A percentile compares a stretch with the other conserved stretches of the same genome.
Evolutionary conservation across 2,888 invertebrate species (phyloP).

Genomic region (Ennomos fuscantarius): DNA sequence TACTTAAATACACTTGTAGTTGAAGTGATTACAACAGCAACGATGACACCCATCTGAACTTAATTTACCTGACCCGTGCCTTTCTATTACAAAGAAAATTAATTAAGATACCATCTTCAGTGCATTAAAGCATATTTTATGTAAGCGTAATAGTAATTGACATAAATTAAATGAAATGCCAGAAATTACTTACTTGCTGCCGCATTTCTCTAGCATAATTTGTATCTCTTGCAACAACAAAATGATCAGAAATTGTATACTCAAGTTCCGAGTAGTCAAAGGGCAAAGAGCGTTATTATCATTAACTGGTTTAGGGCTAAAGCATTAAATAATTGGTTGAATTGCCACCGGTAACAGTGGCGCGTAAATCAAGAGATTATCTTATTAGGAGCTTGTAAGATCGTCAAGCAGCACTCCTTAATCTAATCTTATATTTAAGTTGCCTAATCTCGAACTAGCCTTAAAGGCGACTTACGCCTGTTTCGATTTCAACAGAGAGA

Average conservation of each 20-base stretch:
- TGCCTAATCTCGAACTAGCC: slow-evolving; percentile 49
- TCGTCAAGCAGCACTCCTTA: slow-evolving; percentile 38
- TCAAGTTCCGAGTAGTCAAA: slow-evolving; percentile 30
- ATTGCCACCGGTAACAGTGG: slow-evolving; percentile 32
- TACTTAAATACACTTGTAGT: too few relatives aligned
- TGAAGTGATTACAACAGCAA: too few relatives aligned
- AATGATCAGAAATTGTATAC: slow-evolving; percentile 23
- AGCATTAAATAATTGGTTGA: slow-evolving; percentile 40
- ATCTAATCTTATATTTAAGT: slow-evolving; percentile 48
- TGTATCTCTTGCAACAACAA: slow-evolving; percentile 11
- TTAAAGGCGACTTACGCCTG: too few relatives aligned
- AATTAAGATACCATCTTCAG: not conserved
- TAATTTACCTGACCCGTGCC: not conserved
- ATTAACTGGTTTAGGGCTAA: slow-evolving; percentile 33
- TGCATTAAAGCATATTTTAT: too few relatives aligned
- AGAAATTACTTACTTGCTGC: not conserved
- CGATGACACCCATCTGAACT: not conserved
- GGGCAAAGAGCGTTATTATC: slow-evolving; percentile 34
- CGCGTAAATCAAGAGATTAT: slow-evolving; percentile 40
- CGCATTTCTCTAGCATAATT: slow-evolving; percentile 17
- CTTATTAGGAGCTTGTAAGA: slow-evolving; percentile 33
- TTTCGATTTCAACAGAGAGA: slow-evolving; percentile 52
- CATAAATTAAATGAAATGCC: too few relatives aligned
- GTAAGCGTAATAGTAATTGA: too few relatives aligned
- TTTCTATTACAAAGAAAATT: not conserved